Base-by-base conservation (phyloP, 1,140 invertebrate species). In the Telenomus remus region DNA sequence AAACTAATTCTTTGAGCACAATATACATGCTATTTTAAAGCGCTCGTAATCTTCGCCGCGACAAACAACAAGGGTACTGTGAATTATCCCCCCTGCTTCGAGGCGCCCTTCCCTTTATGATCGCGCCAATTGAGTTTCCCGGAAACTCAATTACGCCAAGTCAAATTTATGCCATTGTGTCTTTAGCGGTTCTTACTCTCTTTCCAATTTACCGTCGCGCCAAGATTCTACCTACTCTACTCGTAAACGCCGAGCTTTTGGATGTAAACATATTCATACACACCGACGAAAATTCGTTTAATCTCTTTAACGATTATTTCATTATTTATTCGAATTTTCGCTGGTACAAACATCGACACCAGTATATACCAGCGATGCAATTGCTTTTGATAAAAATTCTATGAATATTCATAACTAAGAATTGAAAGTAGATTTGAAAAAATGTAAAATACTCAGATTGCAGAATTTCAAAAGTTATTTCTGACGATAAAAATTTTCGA, bases 321-420 rank as follows among this genome's bases (percentile, higher is more conserved):
- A 56, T 66, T 56, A 50, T 56, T 44, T 56, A 66, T 66, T 51
- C 10, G 49, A 50, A 56, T 66, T 56, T 15, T 56, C 49, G 50
- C 46, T 12, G 49, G 61, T n/a, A n/a, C n/a, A n/a, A n/a, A n/a
- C n/a, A n/a, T n/a, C n/a, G n/a, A n/a, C n/a, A n/a, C n/a, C n/a
- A n/a, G n/a, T n/a, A n/a, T n/a, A n/a, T n/a, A n/a, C n/a, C n/a
- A n/a, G n/a, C n/a, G n/a, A n/a, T n/a, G n/a, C n/a, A n/a, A n/a
- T n/a, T n/a, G n/a, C n/a, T n/a, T n/a, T n/a, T n/a, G n/a, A n/a
- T n/a, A n/a, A n/a, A n/a, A n/a, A n/a, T n/a, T n/a, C n/a, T n/a
- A n/a, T n/a, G n/a, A n/a, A n/a, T n/a, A n/a, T n/a, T n/a, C n/a
- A n/a, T n/a, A n/a, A n/a, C n/a, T n/a, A n/a, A n/a, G n/a, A n/a